Base-by-base conservation (phyloP, 1,140 invertebrate genomes). In the Spodoptera frugiperda region DNA sequence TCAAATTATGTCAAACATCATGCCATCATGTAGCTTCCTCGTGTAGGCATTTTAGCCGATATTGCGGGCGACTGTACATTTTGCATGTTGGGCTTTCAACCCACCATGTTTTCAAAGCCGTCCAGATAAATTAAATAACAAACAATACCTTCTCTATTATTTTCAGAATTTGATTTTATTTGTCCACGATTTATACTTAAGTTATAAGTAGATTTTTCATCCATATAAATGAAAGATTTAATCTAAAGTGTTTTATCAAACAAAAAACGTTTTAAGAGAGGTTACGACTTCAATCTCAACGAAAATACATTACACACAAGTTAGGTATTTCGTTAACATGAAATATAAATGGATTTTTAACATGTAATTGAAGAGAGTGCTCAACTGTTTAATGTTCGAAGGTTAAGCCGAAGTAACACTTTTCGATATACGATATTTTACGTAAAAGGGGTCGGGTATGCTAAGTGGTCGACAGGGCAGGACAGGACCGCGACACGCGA, bases 381-480 rank as follows among this genome's bases (percentile, higher is more conserved):
- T 55, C 10, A n/a, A 53, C 48, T 46, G 68, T 71, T 71, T 33
- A 25, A 39, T 19, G 10, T 15, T 71, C 51, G 17, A 46, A 71
- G 68, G 68, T 71, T 71, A 71, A 71, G 49, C 63, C 46, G 14
- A n/a, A 15, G 68, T 54, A n/a, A 76, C 48, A 55, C 49, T 73
- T 78, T 78, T 72, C 68, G 57, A 71, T 59, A 61, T 70, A 51
- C 48, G 48, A 71, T 71, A 39, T 71, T 71, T 54, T 55, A 70
- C 48, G 25, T 73, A 51, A 76, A 78, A 77, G 75, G 76, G 73
- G 63, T 81, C 74, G 77, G 70, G 39, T 67, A 80, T 67, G 59
- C 21, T 72, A 72, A 81, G 67, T 81, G 73, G 77, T 59, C 73
- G 73, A 51, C 59, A 71, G 73, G 71, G 46, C 76, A 49, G 71